Base-by-base conservation (phyloP, 1,140 invertebrate genomes). In the Hirudo medicinalis region DNA sequence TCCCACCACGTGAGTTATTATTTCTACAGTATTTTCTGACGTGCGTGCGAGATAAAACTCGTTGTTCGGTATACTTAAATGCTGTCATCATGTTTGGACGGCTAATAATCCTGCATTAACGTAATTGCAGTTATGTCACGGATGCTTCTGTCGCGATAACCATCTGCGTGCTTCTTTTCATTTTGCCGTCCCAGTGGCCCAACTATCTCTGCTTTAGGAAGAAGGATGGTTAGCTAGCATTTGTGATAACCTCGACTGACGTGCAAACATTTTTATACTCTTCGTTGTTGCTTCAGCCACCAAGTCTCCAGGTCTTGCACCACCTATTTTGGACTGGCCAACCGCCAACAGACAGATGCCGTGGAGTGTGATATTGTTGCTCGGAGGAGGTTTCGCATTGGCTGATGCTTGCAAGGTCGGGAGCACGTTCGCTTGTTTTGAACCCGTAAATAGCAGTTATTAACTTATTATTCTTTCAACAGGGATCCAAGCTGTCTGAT, bases 131-230 rank as follows among this genome's bases (percentile, higher is more conserved):
- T 67, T 76, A 76, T 60, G 76, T 84, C 0, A 80, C 81, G 19
- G 91, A 93, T 77, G 90, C 90, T 0, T 90, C 89, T 25, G 88
- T 90, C 0, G 91, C 89, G 0, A 87, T 91, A 75, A 86, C 88
- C 60, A 85, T 92, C 0, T 89, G 89, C 3, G 84, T 91, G 49
- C 81, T 91, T n/a, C 86, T 92, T 77, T 93, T 93, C 79, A 80
- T 91, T 19, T 81, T 92, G 43, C 91, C 91, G 0, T 86, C 90
- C 69, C 32, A 54, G 70, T 55, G 57, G 15, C 73, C 73, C 19
- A 72, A 40, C 67, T 72, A 74, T 60, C 32, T 66, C 11, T 60
- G 60, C 53, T 74, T 63, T 67, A 67, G 73, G 17, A 67, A 55
- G 40, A 71, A 71, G 36, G 22, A 6, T 57, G 54, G 70, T 57